A percentile compares a stretch with the other conserved stretches of the same genome.
phyloP scores from a whole-genome alignment of 53 echinoderm and acorn worm species.

The Henricia sp. region DNA sequence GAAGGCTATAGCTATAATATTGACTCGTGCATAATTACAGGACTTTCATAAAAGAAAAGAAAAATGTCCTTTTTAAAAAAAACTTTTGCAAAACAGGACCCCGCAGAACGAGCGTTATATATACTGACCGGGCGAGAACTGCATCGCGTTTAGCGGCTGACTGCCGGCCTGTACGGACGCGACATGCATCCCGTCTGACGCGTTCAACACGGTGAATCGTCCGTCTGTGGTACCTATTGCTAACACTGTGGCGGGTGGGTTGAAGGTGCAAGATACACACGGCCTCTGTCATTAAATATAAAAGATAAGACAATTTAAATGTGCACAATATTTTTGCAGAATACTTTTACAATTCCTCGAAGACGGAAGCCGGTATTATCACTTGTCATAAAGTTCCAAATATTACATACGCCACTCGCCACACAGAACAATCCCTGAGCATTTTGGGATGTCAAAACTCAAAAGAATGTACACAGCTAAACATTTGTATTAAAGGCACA shows the following conservation, averaged over 20 bases:
- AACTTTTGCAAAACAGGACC: neutral
- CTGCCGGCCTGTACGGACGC: constrained; percentile 90
- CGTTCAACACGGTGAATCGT: constrained; percentile 78
- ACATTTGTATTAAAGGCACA: no score
- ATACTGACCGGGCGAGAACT: constrained; percentile 80
- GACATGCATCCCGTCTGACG: constrained; percentile 85
- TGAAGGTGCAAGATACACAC: constrained; percentile 83
- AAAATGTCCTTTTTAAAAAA: no score
- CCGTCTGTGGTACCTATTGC: constrained; percentile 85
- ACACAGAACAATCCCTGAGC: no score
- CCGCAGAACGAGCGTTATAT: neutral
- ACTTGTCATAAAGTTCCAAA: no score
- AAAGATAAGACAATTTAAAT: no score
- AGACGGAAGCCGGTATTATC: no score
- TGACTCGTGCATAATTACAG: neutral
- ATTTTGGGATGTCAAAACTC: no score
- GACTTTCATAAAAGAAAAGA: neutral
- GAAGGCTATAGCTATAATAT: no score
- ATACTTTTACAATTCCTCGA: no score
- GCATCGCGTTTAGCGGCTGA: constrained; percentile 73
- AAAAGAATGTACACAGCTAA: no score
- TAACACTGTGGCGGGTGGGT: constrained; percentile 73
- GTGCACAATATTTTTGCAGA: no score
- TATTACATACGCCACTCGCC: no score
- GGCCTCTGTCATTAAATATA: constrained; percentile 67